Conservation (phyloP, 2,888 invertebrate genomes). For the Catonia carolina region DNA sequence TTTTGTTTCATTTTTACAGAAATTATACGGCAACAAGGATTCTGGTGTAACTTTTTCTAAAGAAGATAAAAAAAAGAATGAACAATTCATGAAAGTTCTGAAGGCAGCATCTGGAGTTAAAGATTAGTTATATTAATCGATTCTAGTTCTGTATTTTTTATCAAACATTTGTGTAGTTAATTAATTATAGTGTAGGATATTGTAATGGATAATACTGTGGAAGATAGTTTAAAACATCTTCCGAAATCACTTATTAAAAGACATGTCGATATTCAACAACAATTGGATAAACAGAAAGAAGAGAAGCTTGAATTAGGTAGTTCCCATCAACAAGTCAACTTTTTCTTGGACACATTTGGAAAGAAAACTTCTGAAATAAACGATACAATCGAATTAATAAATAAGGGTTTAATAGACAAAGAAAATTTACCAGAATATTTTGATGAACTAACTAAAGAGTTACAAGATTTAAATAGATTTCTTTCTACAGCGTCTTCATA, state of each 20-base stretch:
- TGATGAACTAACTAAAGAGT: constrained; percentile 26
- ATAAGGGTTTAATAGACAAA: constrained; percentile 13
- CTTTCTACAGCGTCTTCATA: constrained; percentile 48
- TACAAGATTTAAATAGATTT: constrained; percentile 28
- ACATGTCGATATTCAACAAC: constrained; percentile 18
- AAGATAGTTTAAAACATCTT: constrained; percentile 1
- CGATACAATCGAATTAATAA: constrained; percentile 15
- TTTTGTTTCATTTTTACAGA: no score
- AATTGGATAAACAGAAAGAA: constrained; percentile 21
- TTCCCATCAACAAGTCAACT: constrained; percentile 12
- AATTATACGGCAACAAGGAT: no score
- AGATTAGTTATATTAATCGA: not conserved
- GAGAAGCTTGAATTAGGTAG: constrained; percentile 14
- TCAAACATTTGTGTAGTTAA: no score
- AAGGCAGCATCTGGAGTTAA: constrained; percentile 46
- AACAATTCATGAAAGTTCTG: constrained; percentile 43
- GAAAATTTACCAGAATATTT: constrained; percentile 23
- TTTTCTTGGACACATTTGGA: constrained; percentile 18
- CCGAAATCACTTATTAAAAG: constrained; percentile 20
- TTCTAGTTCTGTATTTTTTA: no score
- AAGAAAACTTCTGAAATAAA: constrained; percentile 17
- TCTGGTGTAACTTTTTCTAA: no score
- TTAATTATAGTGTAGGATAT: no score
- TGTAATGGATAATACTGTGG: constrained; percentile 3
- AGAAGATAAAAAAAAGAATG: constrained; percentile 37